Percentiles rank a stretch among this genome's conserved stretches.
Evolutionary conservation across 2,888 invertebrate species (phyloP).

Genomic region (Phragmatobia fuliginosa): DNA sequence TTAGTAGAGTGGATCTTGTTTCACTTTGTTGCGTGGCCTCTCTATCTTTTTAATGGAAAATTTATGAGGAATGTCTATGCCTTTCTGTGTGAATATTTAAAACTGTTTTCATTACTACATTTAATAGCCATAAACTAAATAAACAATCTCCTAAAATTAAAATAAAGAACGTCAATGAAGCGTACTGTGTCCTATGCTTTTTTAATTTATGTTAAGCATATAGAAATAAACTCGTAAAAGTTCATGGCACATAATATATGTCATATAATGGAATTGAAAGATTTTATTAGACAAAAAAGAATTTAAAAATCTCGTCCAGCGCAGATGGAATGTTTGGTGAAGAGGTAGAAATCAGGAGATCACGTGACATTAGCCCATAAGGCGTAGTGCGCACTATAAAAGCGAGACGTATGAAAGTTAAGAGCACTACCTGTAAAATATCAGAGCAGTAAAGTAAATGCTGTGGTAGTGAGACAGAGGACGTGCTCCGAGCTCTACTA

Average conservation of each 20-base stretch:
- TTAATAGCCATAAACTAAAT: conserved; percentile 4
- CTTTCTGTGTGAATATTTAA: conserved; percentile 58
- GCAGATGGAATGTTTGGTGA: conserved; percentile 34
- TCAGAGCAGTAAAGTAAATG: conserved; percentile 86
- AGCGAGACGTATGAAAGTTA: conserved; percentile 83
- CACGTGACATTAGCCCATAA: conserved; percentile 84
- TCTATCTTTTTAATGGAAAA: conserved; percentile 79
- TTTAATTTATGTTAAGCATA: conserved; percentile 23
- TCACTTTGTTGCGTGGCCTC: conserved; percentile 84
- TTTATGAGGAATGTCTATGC: conserved; percentile 68
- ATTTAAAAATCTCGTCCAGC: conserved; percentile 15
- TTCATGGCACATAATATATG: conserved; percentile 18
- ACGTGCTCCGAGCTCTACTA: conserved; percentile 71
- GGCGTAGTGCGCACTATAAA: conserved; percentile 82
- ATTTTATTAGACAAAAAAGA: conserved; percentile 8
- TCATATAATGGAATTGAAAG: conserved; percentile 20
- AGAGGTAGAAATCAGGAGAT: conserved; percentile 66
- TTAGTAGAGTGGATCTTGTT: conserved; percentile 87
- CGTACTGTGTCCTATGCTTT: conserved; percentile 8
- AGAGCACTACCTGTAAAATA: conserved; percentile 85
- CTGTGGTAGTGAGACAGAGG: conserved; percentile 71
- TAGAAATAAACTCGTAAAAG: conserved; percentile 27
- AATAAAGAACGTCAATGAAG: conserved; percentile 1
- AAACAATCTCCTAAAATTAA: conserved; percentile 3
- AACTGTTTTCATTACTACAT: conserved; percentile 3